phyloP scores from a whole-genome alignment of 2,888 invertebrate genomes.

The Limnephilus auricula region DNA sequence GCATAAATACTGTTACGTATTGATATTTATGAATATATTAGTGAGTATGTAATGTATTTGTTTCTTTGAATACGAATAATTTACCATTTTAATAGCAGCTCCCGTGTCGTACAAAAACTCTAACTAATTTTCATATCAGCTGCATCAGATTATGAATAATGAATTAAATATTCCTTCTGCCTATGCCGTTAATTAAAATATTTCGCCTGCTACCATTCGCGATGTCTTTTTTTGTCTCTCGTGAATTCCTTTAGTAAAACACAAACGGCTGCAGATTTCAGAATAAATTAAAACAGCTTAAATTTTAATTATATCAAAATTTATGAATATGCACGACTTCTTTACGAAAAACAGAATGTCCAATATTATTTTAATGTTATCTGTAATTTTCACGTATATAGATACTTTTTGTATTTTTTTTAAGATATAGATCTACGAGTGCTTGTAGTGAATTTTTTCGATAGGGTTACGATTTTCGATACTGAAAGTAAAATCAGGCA shows the following conservation, averaged over 20 bases:
- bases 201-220: conserved; percentile 41
- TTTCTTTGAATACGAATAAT: background rate
- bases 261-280: conserved; percentile 11
- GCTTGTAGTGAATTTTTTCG: no score
- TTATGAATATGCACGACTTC: background rate
- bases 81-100: background rate
- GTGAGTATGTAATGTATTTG: background rate
- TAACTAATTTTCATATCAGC: conserved; percentile 43
- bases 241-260: background rate
- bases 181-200: conserved; percentile 61
- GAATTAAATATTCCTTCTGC: conserved; percentile 48
- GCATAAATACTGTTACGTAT: no score
- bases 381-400: background rate
- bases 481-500: no score
- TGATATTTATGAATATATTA: no score
- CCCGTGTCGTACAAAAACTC: background rate
- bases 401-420: no score
- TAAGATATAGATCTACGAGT: no score
- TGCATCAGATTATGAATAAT: conserved; percentile 56
- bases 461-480: no score
- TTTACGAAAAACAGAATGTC: background rate
- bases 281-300: conserved; percentile 22
- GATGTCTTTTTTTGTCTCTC: conserved; percentile 37
- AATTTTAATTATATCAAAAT: background rate
- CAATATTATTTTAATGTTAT: background rate